A percentile compares a stretch with the other conserved stretches of the same genome.
Evolutionary conservation across 2,888 invertebrate species (phyloP).

Genomic region (Lysandra coridon): DNA sequence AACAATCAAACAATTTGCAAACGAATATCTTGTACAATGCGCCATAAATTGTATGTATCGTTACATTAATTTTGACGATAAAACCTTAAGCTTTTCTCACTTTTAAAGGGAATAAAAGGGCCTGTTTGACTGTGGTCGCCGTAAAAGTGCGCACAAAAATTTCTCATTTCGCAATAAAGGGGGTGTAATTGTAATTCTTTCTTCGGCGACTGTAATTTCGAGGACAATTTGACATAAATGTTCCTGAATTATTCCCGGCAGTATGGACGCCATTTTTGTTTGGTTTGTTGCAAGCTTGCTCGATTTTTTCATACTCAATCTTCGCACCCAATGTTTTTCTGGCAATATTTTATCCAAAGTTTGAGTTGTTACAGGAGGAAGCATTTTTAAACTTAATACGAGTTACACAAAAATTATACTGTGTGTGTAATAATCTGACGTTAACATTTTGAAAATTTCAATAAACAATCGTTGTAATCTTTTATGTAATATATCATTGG

Average conservation of each 20-base stretch:
- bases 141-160: constrained; percentile 64
- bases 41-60: constrained; percentile 49
- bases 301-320: background rate
- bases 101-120: constrained; percentile 53
- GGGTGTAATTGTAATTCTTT: constrained; percentile 65
- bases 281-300: constrained; percentile 20
- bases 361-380: no score
- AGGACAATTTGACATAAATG: constrained; percentile 65
- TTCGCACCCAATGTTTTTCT: no score
- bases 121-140: constrained; percentile 63
- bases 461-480: no score
- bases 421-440: no score
- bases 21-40: constrained; percentile 29
- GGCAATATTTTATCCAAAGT: no score
- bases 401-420: no score
- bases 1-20: constrained; percentile 24
- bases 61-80: constrained; percentile 76
- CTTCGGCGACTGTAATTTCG: constrained; percentile 60
- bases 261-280: constrained; percentile 47
- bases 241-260: constrained; percentile 55
- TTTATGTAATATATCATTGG: no score
- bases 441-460: no score
- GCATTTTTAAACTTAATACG: no score
- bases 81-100: constrained; percentile 58
- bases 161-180: constrained; percentile 60